These are phyloP conservation scores for Monopis laevigella DNA, from an alignment of 2,888 invertebrate species.

Conservation along the genomic window DNA sequence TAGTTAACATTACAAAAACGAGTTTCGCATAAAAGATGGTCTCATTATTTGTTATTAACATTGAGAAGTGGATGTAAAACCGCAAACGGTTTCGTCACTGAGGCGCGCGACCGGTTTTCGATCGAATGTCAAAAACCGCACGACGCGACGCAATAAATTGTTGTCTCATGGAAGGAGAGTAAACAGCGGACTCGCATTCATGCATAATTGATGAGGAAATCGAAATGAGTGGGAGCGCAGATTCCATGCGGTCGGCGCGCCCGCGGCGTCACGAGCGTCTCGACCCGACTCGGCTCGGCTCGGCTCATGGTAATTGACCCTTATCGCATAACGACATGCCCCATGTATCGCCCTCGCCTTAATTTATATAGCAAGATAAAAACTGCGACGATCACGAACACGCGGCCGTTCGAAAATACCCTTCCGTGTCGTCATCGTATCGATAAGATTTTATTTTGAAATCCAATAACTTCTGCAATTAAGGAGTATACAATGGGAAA, in stretches of 20 bases:
- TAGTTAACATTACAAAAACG: conserved; percentile 2
- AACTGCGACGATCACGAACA: no score
- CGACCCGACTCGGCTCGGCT: conserved; percentile 3
- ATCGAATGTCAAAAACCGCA: conserved; percentile 55
- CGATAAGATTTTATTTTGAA: no score
- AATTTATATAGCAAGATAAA: no score
- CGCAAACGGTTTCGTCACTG: conserved; percentile 8
- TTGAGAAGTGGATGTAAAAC: conserved; percentile 9
- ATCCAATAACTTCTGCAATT: no score
- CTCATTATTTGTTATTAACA: conserved; percentile 8
- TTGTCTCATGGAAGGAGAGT: conserved; percentile 51
- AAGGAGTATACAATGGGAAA: no score
- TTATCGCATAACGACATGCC: no score
- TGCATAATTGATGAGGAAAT: conserved; percentile 64
- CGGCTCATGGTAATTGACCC: no score
- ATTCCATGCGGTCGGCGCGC: conserved; percentile 57
- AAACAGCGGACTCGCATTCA: conserved; percentile 47
- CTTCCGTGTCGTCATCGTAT: no score
- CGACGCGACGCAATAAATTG: conserved; percentile 62
- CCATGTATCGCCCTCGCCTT: no score
- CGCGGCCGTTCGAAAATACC: no score
- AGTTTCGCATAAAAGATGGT: conserved; percentile 8
- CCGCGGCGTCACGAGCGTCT: conserved; percentile 29
- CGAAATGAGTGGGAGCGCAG: conserved; percentile 46
- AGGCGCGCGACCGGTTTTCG: conserved; percentile 7